Conservation (phyloP, 2,113 vertebrate genomes). For the Lepus europaeus region DNA sequence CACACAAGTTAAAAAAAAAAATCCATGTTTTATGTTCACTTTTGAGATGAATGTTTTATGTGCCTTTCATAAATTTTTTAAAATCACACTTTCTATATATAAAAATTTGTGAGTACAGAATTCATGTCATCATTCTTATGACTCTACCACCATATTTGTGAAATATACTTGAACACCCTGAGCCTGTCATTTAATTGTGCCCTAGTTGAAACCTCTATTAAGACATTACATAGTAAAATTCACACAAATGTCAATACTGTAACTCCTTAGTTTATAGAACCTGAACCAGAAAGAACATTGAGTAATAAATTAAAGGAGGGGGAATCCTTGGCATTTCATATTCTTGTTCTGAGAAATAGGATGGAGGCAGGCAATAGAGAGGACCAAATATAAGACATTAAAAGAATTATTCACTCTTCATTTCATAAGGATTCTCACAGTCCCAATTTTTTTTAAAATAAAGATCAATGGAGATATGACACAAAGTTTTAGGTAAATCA, state of each 20-base stretch:
- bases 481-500: neutral
- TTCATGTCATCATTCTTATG: slow-evolving; percentile 70
- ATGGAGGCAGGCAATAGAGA: neutral
- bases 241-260: slow-evolving; percentile 15
- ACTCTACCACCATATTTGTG: slow-evolving; percentile 56
- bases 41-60: slow-evolving; percentile 85
- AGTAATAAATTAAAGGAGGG: neutral
- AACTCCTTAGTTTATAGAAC: slow-evolving; percentile 1
- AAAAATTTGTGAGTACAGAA: slow-evolving; percentile 74
- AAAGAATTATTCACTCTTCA: slow-evolving; percentile 6
- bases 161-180: slow-evolving; percentile 14
- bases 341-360: neutral
- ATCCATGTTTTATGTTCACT: slow-evolving; percentile 87
- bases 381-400: neutral
- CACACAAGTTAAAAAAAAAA: slow-evolving; percentile 82
- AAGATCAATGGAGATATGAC: slow-evolving; percentile 35
- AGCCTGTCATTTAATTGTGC: slow-evolving; percentile 55
- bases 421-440: neutral
- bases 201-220: slow-evolving; percentile 48
- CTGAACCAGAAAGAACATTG: slow-evolving; percentile 3
- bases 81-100: slow-evolving; percentile 69
- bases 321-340: neutral
- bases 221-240: slow-evolving; percentile 2
- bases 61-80: slow-evolving; percentile 83
- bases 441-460: slow-evolving; percentile 38